Base-by-base conservation (phyloP, 2,797 vertebrate genomes). In the Dipus sagitta region DNA sequence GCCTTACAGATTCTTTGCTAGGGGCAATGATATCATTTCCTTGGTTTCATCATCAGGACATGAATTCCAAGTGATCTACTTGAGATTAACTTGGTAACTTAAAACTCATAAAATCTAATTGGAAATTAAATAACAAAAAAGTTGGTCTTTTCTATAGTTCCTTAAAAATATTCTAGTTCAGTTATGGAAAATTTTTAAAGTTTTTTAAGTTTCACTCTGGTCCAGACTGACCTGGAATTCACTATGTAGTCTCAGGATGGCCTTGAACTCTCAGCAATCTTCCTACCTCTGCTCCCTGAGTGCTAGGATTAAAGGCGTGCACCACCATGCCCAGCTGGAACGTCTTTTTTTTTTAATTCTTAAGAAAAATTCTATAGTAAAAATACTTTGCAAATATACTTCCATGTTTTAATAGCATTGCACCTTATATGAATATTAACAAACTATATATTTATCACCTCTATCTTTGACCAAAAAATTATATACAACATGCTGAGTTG, bases 121-220 rank as follows among this genome's bases (percentile, higher is more conserved):
- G 30, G 60, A 85, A 96, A 67, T 68, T 67, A 78, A 91, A 68
- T 6, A 72, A 23, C 91, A 90, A 92, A 88, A 75, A 72, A 80
- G 75, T 71, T 67, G 1, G 71, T 77, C 14, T 88, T 20, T 84
- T 86, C 47, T 60, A 24, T 24, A 75, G 54, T 82, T 83, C 17
- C 47, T 81, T 86, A 23, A 34, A 83, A 78, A 86, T 20, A 15
- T 28, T 84, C 10, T 71, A 68, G 74, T 64, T 93, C 54, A 58
- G 54, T 58, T 14, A 58, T 17, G 54, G 54, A 14, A 58, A 2
- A 17, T 58, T 58, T 9, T 47, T 47, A 7, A 7, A 47, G 47
- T 47, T 47, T 47, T 47, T 47, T 47, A 11, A 47, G 47, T 47
- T 47, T 47, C 8, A 11, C 47, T 47, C 47, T 47, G 47, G 47